Percentiles rank a stretch among this genome's conserved stretches.
Conservation (phyloP, 1,140 invertebrate genomes). For the Phthorimaea operculella region DNA sequence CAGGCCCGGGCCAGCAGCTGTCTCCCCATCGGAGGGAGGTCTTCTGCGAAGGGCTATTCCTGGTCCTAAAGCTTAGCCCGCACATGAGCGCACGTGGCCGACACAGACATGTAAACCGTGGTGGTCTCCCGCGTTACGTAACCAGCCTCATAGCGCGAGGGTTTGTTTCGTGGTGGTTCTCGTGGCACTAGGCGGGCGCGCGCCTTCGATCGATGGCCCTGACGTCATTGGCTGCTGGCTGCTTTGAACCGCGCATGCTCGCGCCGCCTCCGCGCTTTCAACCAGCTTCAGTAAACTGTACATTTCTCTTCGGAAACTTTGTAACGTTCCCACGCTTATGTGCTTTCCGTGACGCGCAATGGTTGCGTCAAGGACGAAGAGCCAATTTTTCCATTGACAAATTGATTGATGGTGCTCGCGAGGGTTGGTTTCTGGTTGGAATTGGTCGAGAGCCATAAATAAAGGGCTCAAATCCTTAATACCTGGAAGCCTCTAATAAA, state of each 20-base stretch:
- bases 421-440: no score
- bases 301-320: not conserved
- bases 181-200: slow-evolving; percentile 22
- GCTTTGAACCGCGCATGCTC: slow-evolving; percentile 34
- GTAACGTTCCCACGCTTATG: not conserved
- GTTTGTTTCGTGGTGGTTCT: slow-evolving; percentile 25
- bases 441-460: no score
- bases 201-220: slow-evolving; percentile 30
- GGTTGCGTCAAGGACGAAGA: slow-evolving; percentile 9
- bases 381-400: slow-evolving; percentile 42
- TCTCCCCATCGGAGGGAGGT: slow-evolving; percentile 94
- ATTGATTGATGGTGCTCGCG: slow-evolving; percentile 39
- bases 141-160: slow-evolving; percentile 20
- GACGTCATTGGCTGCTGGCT: slow-evolving; percentile 50
- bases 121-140: slow-evolving; percentile 38
- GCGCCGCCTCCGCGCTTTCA: slow-evolving; percentile 25
- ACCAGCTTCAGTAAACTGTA: not conserved
- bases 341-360: slow-evolving; percentile 5
- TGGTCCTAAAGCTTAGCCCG: slow-evolving; percentile 92
- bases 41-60: slow-evolving; percentile 95
- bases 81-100: slow-evolving; percentile 79
- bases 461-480: no score
- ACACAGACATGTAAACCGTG: slow-evolving; percentile 33
- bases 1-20: slow-evolving; percentile 77
- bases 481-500: no score